phyloP scores from a whole-genome alignment of 2,888 invertebrate species.

The Drosophila quinaria region DNA sequence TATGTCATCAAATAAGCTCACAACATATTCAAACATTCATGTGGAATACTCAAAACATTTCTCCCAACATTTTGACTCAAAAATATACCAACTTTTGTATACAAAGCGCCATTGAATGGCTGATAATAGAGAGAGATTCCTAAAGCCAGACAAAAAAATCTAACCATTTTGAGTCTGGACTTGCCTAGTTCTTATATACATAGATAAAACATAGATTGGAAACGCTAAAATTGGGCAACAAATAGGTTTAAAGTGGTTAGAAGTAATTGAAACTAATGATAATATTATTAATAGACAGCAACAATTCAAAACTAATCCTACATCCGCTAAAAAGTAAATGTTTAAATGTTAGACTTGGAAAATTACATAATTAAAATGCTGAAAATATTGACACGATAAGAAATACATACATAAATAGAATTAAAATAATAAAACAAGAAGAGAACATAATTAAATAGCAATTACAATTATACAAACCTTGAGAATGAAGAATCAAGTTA shows the following conservation, averaged over 20 bases:
- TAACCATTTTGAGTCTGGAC: constrained; percentile 55
- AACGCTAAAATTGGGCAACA: constrained; percentile 34
- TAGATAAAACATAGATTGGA: constrained; percentile 9
- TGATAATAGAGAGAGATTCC: constrained; percentile 18
- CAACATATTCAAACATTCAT: constrained; percentile 4
- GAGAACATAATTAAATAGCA: constrained; percentile 12
- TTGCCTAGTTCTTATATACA: constrained; percentile 11
- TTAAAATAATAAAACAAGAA: constrained; percentile 1
- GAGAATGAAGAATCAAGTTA: constrained; percentile 33
- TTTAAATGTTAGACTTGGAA: constrained; percentile 51
- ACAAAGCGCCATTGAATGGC: constrained; percentile 39
- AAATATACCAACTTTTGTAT: constrained; percentile 37
- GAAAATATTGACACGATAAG: constrained; percentile 33
- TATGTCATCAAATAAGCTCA: constrained; percentile 41
- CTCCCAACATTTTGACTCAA: constrained; percentile 24
- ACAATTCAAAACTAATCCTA: constrained; percentile 7
- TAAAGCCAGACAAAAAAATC: constrained; percentile 41
- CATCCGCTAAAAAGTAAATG: constrained; percentile 36
- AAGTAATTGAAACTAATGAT: constrained; percentile 36
- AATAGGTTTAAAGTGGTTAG: constrained; percentile 28
- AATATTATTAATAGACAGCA: constrained; percentile 33
- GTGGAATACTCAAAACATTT: constrained; percentile 31
- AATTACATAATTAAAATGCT: constrained; percentile 48
- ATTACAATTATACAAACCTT: constrained; percentile 50
- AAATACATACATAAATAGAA: constrained; percentile 39